Base-by-base conservation (phyloP, 2,113 vertebrate species). In the Puma concolor region DNA sequence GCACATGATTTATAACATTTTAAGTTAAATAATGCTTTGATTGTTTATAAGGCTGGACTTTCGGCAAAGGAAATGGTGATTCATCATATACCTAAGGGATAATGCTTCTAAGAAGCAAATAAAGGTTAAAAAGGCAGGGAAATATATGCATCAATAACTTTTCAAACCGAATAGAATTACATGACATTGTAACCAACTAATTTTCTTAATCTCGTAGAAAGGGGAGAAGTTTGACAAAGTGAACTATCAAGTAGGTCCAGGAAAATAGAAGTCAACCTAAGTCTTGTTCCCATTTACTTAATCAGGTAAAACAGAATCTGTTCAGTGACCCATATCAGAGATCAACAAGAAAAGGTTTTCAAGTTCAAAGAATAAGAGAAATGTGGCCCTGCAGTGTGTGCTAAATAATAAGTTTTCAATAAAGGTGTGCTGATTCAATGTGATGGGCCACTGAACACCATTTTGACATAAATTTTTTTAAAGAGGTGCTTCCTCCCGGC, bases 401-500 rank as follows among this genome's bases (percentile, higher is more conserved):
- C 74, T 84, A 50, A 89, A 89, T n/a, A 86, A 54, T 36, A 25
- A n/a, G 36, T 67, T 93, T 85, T 95, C 87, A 92, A 0, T 71
- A 89, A 80, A 88, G 80, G 77, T 67, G 80, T 90, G 94, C 5
- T 97, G 84, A 98, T 96, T 88, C 64, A 60, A 96, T 77, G 77
- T 77, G 97, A 97, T 94, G 76, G 95, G 31, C 57, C 97, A 97
- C 7, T 88, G 87, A 96, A 83, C 60, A 60, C 72, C 41, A 88
- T 63, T 92, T 80, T 97, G 98, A 98, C 97, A 88, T 36, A 94
- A 94, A 95, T 97, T 96, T 54, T 88, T 94, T 97, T 97, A 96
- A 98, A 96, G 92, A 97, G 63, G 23, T 89, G 67, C 48, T 87
- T 95, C 90, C 71, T 64, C 64, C 27, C 48, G 60, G 6, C 4